A percentile compares a stretch with the other conserved stretches of the same genome.
Conservation (phyloP, 2,797 vertebrate species). For the Acrocephalus scirpaceus region DNA sequence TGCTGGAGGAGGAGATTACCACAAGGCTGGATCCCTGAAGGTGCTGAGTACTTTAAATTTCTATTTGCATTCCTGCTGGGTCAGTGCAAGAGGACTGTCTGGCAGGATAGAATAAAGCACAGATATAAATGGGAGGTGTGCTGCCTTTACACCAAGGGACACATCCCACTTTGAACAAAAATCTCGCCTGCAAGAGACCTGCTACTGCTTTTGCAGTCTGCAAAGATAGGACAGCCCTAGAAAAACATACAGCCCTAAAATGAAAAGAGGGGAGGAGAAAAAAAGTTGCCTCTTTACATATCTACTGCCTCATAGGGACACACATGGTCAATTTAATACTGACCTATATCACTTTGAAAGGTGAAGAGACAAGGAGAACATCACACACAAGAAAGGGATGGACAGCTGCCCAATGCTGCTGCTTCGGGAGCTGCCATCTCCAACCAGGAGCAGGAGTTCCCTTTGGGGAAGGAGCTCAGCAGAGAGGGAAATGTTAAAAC, state of each 20-base stretch:
- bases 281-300: neutral
- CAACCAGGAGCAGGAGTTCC: neutral
- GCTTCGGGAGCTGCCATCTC: neutral
- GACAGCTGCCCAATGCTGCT: neutral
- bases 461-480: neutral
- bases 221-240: neutral
- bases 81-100: neutral
- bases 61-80: neutral
- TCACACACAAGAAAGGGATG: neutral
- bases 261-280: rapidly evolving
- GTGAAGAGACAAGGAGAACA: neutral
- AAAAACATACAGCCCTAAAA: neutral
- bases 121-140: neutral
- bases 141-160: neutral
- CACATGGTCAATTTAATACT: neutral
- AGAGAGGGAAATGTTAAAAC: neutral
- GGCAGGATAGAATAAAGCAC: neutral
- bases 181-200: neutral
- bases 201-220: neutral
- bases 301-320: neutral
- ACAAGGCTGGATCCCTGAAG: neutral
- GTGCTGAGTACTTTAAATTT: neutral
- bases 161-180: neutral
- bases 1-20: constrained; percentile 4
- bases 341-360: neutral